Percentiles rank a stretch among this genome's conserved stretches.
Evolutionary conservation across 2,888 invertebrate species (phyloP).

Genomic region (Meliscaeva auricollis): DNA sequence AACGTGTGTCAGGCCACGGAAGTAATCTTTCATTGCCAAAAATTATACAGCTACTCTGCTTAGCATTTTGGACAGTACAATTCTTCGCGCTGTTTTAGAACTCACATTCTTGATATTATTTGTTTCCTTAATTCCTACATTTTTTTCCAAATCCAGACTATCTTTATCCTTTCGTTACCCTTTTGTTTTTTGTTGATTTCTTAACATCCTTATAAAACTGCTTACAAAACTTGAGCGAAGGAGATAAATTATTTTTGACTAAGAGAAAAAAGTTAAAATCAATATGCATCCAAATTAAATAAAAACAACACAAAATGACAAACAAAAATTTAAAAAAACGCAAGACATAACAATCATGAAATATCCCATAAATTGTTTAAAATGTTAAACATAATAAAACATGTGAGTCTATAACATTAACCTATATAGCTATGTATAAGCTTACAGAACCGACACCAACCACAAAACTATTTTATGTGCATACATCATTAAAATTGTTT

Average conservation of each 20-base stretch:
- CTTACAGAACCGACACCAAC: constrained; percentile 52
- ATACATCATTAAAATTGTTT: not conserved
- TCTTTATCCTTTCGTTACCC: not conserved
- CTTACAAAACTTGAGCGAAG: constrained; percentile 60
- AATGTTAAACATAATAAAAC: constrained; percentile 70
- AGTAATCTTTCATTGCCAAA: constrained; percentile 82
- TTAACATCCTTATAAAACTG: constrained; percentile 18
- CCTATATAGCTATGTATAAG: constrained; percentile 68
- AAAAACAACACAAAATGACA: constrained; percentile 19
- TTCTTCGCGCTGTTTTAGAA: constrained; percentile 62
- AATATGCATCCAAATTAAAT: constrained; percentile 2
- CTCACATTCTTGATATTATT: constrained; percentile 46
- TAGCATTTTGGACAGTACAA: constrained; percentile 81
- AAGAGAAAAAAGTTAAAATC: constrained; percentile 14
- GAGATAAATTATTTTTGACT: constrained; percentile 37
- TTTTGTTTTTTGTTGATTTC: not conserved
- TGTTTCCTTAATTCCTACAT: constrained; percentile 4
- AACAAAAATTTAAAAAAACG: not conserved
- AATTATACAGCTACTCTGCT: constrained; percentile 82
- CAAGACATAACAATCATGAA: constrained; percentile 13
- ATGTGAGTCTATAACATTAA: constrained; percentile 77
- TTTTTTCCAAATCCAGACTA: not conserved
- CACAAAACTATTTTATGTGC: not conserved
- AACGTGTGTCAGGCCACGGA: constrained; percentile 82
- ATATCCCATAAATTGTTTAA: constrained; percentile 40